These are phyloP conservation scores for Tragelaphus scriptus DNA, from an alignment of 2,113 vertebrate genomes.

Conservation along the genomic window DNA sequence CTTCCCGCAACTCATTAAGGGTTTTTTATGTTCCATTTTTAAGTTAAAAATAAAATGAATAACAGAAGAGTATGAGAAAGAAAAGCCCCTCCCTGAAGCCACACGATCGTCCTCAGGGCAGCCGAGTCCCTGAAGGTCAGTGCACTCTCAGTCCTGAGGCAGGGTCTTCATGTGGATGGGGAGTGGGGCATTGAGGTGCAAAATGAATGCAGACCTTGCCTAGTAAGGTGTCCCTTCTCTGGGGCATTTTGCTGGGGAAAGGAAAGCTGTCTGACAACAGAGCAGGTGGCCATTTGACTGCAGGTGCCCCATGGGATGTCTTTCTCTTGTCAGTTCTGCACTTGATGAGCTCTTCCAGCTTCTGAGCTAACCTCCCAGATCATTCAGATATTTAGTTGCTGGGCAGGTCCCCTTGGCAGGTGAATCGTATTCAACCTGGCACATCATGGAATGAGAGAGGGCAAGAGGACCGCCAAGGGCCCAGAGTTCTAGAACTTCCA, in stretches of 20 bases:
- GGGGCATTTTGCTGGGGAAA: neutral
- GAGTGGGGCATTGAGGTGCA: too few relatives aligned
- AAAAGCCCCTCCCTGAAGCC: neutral
- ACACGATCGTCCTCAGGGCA: fast-evolving
- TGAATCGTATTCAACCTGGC: neutral
- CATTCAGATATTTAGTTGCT: neutral
- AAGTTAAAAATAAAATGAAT: neutral
- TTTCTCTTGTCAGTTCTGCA: neutral
- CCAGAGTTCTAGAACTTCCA: neutral
- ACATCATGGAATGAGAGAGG: neutral
- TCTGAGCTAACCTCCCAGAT: neutral
- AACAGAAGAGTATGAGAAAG: neutral
- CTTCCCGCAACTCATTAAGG: neutral
- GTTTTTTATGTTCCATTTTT: neutral
- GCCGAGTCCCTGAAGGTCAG: neutral
- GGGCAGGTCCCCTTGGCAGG: neutral
- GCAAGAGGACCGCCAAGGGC: neutral
- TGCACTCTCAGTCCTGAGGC: neutral
- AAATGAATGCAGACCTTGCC: neutral
- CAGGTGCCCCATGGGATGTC: neutral
- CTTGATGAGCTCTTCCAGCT: neutral
- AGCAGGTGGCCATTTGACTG: neutral
- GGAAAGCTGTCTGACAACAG: neutral
- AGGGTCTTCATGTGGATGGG: neutral
- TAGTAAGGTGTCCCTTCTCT: neutral